Evolutionary conservation across 2,797 vertebrate species (phyloP), one percentile per base, ranked within the genome.

Genomic region (Cryptoblepharus egeriae): DNA sequence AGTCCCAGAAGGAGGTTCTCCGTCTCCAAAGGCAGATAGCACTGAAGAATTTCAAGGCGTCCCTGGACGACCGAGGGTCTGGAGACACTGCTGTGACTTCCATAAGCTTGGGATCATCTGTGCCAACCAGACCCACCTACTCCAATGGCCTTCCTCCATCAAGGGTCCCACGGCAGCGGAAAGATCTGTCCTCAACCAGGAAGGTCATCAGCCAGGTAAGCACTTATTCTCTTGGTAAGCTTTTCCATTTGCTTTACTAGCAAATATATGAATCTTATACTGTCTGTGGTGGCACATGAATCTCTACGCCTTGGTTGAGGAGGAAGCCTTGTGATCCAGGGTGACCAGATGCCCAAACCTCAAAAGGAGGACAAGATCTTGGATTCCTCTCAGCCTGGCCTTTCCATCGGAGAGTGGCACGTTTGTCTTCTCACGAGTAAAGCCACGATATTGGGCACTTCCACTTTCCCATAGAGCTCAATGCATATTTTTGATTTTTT

Each of bases 1-100:
- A 98, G 91, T 99, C 99, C 84, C 99, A 99, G 94, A 96, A 95
- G 85, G 99, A 99, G 93, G 99, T 99, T 65, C 79, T 99, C 83
- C 95, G 98, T 75, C 95, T 99, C 80, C 99, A 99, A 95, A 96
- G 98, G 77, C 99, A 99, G 95, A 97, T 99, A 1, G 97, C 98
- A 0, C 94, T 99, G 93, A 95, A 95, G 87, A 94, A 93, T 74
- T 94, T 94, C 91, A 94, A 90, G 91, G 95, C 91, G 45, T 87
- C 90, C 11, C 61, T 90, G 3, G 88, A 42, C 5, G 75, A 81
- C 55, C 42, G 1, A 63, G 76, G 75, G 4, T 63, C 88, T 1
- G 82, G 61, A 2, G 10, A 65, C 2, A 1, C 82, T 10, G 1
- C 63, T 30, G 63, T 77, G 1, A 10, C 72, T 0, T 70, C 77